A percentile compares a stretch with the other conserved stretches of the same genome.
Evolutionary conservation across 2,888 invertebrate genomes (phyloP).

Genomic region (Diogma glabrata): DNA sequence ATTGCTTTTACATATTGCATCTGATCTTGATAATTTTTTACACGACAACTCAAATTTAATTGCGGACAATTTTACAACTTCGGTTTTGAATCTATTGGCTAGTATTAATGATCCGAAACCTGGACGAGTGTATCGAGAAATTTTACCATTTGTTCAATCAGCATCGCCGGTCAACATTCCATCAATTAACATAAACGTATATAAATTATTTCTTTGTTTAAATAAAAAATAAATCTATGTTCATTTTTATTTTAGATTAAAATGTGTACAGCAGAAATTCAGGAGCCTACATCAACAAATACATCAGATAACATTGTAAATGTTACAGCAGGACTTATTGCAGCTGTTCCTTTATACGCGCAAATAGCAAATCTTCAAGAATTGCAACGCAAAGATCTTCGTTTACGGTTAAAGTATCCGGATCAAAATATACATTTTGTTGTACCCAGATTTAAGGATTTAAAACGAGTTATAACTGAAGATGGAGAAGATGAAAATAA

Average conservation of each 20-base stretch:
- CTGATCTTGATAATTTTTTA: conserved; percentile 41
- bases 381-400: conserved; percentile 54
- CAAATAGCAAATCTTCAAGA: conserved; percentile 70
- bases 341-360: conserved; percentile 78
- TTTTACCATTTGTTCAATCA: conserved; percentile 62
- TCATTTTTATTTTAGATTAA: conserved; percentile 43
- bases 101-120: conserved; percentile 73
- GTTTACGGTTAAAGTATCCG: conserved; percentile 82
- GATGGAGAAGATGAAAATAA: conserved; percentile 41
- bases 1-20: conserved; percentile 54
- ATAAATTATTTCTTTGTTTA: neutral
- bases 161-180: conserved; percentile 56
- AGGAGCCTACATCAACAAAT: conserved; percentile 72
- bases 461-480: conserved; percentile 52
- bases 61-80: conserved; percentile 69
- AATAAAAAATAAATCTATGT: conserved; percentile 13
- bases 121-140: conserved; percentile 62
- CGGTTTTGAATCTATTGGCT: conserved; percentile 66
- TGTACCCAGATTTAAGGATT: conserved; percentile 64
- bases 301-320: conserved; percentile 69
- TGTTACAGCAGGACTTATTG: conserved; percentile 84
- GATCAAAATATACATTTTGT: conserved; percentile 81
- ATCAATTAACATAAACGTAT: conserved; percentile 52
- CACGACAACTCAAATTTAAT: conserved; percentile 37
- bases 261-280: conserved; percentile 68